phyloP scores from a whole-genome alignment of 2,888 invertebrate genomes.

The Calameuta filiformis region DNA sequence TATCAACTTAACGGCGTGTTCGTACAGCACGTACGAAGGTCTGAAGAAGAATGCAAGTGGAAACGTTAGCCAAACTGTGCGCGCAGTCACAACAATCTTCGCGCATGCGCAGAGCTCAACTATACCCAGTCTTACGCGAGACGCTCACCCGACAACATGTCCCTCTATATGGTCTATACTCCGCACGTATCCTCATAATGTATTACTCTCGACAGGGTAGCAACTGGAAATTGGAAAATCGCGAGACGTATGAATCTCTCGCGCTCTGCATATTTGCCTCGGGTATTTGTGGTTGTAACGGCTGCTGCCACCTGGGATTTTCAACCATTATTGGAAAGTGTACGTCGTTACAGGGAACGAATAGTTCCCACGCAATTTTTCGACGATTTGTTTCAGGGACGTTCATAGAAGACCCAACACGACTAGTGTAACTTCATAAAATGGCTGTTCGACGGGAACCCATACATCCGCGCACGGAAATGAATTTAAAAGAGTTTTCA shows the following conservation, averaged over 20 bases:
- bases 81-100: not conserved
- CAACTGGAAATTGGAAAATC: not conserved
- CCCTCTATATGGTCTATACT: not conserved
- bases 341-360: not conserved
- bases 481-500: not conserved
- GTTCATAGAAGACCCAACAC: not conserved
- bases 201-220: not conserved
- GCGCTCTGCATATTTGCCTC: not conserved
- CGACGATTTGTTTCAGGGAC: not conserved
- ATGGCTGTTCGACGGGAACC: not conserved
- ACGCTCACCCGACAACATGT: not conserved
- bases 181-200: not conserved
- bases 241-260: not conserved
- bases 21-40: not conserved
- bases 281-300: not conserved
- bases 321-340: not conserved
- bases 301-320: not conserved
- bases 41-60: not conserved
- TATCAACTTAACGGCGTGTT: not conserved
- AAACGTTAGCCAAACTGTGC: not conserved
- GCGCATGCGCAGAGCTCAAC: not conserved
- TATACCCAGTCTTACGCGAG: not conserved
- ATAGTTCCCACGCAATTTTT: not conserved
- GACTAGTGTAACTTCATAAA: not conserved
- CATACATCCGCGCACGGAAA: not conserved